Percentiles rank a stretch among this genome's conserved stretches.
phyloP scores from a whole-genome alignment of 1,140 invertebrate species.

The Drosophila carrolli region DNA sequence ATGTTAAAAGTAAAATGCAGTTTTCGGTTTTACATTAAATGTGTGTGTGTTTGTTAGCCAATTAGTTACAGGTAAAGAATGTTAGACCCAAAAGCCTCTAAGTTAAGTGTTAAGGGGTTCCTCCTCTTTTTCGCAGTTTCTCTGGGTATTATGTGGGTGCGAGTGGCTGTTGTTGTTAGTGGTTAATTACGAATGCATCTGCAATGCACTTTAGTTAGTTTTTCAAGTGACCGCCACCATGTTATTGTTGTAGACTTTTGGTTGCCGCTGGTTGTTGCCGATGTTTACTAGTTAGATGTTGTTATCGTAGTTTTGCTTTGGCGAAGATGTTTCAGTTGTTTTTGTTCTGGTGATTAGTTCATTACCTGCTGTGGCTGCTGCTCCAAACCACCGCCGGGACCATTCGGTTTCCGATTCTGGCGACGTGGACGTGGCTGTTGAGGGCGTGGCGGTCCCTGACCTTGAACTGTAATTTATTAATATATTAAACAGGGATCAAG shows the following conservation, averaged over 20 bases:
- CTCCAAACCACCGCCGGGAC: constrained; percentile 73
- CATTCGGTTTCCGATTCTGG: constrained; percentile 78
- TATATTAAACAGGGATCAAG: not conserved
- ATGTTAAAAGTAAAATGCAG: constrained; percentile 6
- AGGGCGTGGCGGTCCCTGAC: constrained; percentile 70
- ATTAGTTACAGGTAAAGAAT: constrained; percentile 44
- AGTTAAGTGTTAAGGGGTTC: constrained; percentile 39
- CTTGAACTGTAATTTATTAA: constrained; percentile 46
- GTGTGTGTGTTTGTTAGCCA: constrained; percentile 23
- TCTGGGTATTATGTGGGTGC: constrained; percentile 26
- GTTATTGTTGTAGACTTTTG: constrained; percentile 41
- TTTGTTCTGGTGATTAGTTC: constrained; percentile 66
- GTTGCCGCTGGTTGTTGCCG: constrained; percentile 39
- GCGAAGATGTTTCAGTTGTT: constrained; percentile 36
- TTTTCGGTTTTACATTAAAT: constrained; percentile 22
- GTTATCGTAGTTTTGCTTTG: constrained; percentile 45
- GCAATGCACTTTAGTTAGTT: constrained; percentile 49
- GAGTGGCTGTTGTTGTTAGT: constrained; percentile 42
- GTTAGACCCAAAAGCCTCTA: constrained; percentile 69
- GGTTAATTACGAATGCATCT: constrained; percentile 55
- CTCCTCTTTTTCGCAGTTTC: constrained; percentile 19
- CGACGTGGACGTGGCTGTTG: constrained; percentile 74
- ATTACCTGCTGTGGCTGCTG: constrained; percentile 84
- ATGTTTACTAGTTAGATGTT: constrained; percentile 40
- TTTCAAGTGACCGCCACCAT: constrained; percentile 52